phyloP scores from a whole-genome alignment of 2,113 vertebrate genomes.

The Micronisus gabar region DNA sequence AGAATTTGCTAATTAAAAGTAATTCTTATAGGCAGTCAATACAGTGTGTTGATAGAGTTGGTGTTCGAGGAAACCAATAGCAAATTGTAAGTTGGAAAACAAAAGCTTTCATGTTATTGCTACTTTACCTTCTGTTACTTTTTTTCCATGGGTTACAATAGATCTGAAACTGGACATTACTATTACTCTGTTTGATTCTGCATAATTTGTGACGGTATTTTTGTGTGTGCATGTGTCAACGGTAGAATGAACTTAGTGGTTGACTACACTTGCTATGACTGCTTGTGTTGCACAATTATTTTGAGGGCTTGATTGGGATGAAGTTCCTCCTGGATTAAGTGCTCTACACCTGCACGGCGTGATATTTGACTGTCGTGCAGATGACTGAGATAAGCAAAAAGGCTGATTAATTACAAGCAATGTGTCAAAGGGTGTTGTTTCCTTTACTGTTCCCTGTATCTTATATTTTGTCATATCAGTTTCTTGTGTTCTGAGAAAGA shows the following conservation, averaged over 20 bases:
- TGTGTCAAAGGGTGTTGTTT: fast-evolving
- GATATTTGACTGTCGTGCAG: not conserved
- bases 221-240: not conserved
- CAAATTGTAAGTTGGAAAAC: not conserved
- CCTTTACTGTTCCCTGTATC: not conserved
- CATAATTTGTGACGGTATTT: not conserved
- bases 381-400: not conserved
- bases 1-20: not conserved
- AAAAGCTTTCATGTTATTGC: not conserved
- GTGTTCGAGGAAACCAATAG: fast-evolving
- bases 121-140: not conserved
- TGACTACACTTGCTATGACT: fast-evolving
- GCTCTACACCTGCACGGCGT: not conserved
- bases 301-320: not conserved
- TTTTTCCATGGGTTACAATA: fast-evolving
- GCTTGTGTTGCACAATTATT: not conserved
- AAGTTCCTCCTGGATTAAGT: not conserved
- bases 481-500: not conserved
- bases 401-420: not conserved
- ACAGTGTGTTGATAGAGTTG: not conserved
- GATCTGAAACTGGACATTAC: not conserved
- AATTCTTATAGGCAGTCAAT: not conserved
- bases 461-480: fast-evolving
- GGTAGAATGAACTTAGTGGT: not conserved
- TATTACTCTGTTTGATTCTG: not conserved